A percentile compares a stretch with the other conserved stretches of the same genome.
Evolutionary conservation across 1,140 invertebrate species (phyloP).

Genomic region (Gryllus bimaculatus): DNA sequence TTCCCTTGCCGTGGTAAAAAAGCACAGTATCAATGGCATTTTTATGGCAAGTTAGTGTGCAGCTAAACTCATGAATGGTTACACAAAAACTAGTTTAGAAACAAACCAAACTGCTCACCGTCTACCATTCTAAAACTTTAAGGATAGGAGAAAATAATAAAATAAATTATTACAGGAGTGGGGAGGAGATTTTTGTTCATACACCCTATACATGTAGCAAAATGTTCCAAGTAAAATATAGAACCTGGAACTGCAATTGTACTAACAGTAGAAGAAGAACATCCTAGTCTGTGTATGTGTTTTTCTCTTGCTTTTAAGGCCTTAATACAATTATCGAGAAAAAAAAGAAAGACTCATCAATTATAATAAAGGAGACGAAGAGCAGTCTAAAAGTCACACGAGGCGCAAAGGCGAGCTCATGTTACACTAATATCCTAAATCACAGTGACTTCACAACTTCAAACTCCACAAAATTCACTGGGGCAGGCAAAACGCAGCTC

Average conservation of each 20-base stretch:
- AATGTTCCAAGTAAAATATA: too few relatives aligned
- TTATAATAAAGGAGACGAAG: not conserved
- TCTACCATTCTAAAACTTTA: not conserved
- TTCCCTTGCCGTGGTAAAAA: not conserved
- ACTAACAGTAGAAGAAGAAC: not conserved
- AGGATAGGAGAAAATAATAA: not conserved
- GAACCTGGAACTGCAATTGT: too few relatives aligned
- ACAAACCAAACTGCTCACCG: not conserved
- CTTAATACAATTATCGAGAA: slow-evolving; percentile 1
- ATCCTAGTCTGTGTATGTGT: not conserved
- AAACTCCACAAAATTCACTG: not conserved
- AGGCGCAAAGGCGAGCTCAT: not conserved
- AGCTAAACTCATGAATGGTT: not conserved
- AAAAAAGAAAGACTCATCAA: not conserved
- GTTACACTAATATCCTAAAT: not conserved
- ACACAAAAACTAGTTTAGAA: slow-evolving; percentile 2
- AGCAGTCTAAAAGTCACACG: not conserved
- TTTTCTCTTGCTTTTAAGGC: not conserved
- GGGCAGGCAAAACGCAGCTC: not conserved
- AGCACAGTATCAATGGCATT: slow-evolving; percentile 4
- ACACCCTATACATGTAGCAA: too few relatives aligned
- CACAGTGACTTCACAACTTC: not conserved
- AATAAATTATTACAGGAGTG: not conserved
- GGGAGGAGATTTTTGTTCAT: not conserved
- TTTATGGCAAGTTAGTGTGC: slow-evolving; percentile 4